These are phyloP conservation scores for Ctenosaura bakeri DNA, from an alignment of 2,797 vertebrate species.

Conservation along the genomic window DNA sequence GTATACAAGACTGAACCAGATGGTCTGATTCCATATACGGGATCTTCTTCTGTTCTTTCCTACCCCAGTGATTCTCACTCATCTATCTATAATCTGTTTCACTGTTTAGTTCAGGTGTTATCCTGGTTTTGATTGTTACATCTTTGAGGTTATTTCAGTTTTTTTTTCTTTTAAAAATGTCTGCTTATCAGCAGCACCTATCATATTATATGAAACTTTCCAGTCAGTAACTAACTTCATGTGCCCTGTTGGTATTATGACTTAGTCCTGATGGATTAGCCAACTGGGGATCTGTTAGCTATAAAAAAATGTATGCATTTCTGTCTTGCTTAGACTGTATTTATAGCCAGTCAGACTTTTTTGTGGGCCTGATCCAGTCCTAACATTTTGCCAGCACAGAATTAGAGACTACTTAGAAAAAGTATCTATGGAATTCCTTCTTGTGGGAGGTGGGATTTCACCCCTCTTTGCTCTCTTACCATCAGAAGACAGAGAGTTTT, in stretches of 20 bases:
- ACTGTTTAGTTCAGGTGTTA: neutral
- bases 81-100: neutral
- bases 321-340: neutral
- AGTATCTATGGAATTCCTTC: too few species aligned
- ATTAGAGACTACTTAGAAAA: neutral
- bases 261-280: neutral
- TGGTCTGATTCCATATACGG: too few species aligned
- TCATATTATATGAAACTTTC: neutral
- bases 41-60: neutral
- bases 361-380: neutral
- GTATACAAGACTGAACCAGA: neutral
- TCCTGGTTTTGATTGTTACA: neutral
- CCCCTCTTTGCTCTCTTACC: too few species aligned
- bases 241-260: neutral
- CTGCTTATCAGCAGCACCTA: neutral
- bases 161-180: neutral
- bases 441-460: too few species aligned
- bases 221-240: neutral
- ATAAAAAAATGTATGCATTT: neutral
- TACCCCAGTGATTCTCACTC: neutral
- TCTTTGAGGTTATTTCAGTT: neutral
- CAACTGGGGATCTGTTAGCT: neutral
- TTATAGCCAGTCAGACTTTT: neutral
- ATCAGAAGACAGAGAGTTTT: too few species aligned
- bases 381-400: neutral